Evolutionary conservation across 2,797 vertebrate genomes (phyloP), one percentile per base, ranked within the genome.

Genomic region (Chrysocyon brachyurus): DNA sequence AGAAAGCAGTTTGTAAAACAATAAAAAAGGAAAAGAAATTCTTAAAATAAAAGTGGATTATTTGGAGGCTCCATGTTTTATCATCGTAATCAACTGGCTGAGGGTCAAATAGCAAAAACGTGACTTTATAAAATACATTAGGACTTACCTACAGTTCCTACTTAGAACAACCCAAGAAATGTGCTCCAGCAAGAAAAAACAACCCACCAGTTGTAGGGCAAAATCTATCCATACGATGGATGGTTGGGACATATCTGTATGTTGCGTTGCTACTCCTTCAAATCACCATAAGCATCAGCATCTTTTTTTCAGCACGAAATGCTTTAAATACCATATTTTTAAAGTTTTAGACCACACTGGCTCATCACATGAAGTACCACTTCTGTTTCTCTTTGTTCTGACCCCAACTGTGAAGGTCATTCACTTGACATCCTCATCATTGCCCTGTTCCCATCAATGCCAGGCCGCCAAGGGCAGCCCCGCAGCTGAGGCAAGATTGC

Each of bases 41-140:
- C 84, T 87, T 72, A 85, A 81, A 68, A 63, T 77, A 94, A 83
- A 91, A 70, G 52, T 57, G 52, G 61, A 73, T 82, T 78, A 9
- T 36, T 91, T 56, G 52, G 63, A 87, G 54, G 19, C 28, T 61
- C n/a, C 10, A 0, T 63, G 31, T 31, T 95, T 84, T 91, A 79
- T 87, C 28, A 59, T 16, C 28, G 22, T 17, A 63, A 46, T 54
- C 63, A 93, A 84, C 21, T n/a, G 31, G 40, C 72, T 49, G 28
- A 54, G 10, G 1, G 11, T 82, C 12, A 85, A 31, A 66, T 72
- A 36, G 33, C 8, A 33, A 77, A 92, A 54, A 72, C 11, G 49
- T 12, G 56, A 17, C 40, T 81, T 87, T 66, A 61, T 75, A 56
- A 87, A 94, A 75, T 73, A 17, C 33, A 28, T 4, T 24, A 56